phyloP scores from a whole-genome alignment of 2,888 invertebrate genomes.

The Pachliopta kotzebuea region DNA sequence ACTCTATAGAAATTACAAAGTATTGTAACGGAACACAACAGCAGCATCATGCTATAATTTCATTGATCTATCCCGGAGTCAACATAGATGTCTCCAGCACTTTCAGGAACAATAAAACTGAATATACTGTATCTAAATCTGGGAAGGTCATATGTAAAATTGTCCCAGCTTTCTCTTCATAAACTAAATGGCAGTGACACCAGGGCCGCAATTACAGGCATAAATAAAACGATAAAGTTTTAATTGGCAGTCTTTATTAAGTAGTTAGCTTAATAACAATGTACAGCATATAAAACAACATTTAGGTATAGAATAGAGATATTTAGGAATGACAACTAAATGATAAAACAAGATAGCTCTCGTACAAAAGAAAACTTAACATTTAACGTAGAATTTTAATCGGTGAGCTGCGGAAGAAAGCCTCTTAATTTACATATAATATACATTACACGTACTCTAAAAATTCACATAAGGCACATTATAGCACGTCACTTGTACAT shows the following conservation, averaged over 20 bases:
- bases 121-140: no score
- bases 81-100: no score
- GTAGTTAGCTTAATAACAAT: conserved; percentile 61
- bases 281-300: conserved; percentile 53
- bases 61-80: no score
- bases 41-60: no score
- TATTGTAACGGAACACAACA: no score
- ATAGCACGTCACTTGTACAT: background rate
- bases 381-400: conserved; percentile 38
- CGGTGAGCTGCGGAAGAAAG: conserved; percentile 54
- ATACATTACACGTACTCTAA: conserved; percentile 28
- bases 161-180: no score
- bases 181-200: no score
- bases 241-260: conserved; percentile 70
- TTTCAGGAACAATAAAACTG: no score
- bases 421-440: conserved; percentile 41
- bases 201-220: background rate
- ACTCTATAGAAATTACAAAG: no score
- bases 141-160: no score
- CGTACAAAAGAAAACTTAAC: conserved; percentile 40
- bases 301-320: conserved; percentile 40
- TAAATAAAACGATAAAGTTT: conserved; percentile 35
- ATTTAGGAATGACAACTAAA: conserved; percentile 46
- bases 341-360: conserved; percentile 35
- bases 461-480: conserved; percentile 13